Evolutionary conservation across 2,113 vertebrate genomes (phyloP).

Genomic region (Rhinoptilus africanus): DNA sequence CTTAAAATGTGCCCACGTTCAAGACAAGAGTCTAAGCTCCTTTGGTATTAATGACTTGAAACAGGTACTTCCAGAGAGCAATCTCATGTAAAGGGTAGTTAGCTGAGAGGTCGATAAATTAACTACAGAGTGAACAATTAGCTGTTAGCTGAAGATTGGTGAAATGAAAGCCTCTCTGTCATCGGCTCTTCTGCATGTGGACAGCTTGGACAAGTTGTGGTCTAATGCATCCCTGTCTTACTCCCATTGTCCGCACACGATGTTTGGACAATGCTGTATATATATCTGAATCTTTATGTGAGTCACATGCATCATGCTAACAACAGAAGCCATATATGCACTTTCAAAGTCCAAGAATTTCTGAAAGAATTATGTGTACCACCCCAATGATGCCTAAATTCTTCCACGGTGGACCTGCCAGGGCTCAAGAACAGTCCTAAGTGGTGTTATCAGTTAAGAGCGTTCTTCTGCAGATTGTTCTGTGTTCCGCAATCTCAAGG

Average conservation of each 20-base stretch:
- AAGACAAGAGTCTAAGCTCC: background rate
- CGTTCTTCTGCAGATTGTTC: background rate
- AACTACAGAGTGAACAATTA: background rate
- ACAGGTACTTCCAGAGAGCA: background rate
- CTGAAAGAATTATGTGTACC: background rate
- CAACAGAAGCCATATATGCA: background rate
- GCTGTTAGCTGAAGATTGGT: background rate
- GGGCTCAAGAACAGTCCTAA: background rate
- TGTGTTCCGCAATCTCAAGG: background rate
- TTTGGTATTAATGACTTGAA: background rate
- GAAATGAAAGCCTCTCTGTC: background rate
- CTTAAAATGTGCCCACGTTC: background rate
- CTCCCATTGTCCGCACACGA: accelerated
- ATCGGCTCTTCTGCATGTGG: background rate
- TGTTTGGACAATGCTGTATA: background rate
- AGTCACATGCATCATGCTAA: background rate
- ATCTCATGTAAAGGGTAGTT: background rate
- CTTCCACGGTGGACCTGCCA: background rate
- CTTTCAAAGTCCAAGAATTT: background rate
- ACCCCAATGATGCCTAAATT: background rate
- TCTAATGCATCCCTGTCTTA: background rate
- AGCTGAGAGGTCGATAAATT: background rate
- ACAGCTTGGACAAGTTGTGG: background rate
- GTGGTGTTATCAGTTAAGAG: background rate
- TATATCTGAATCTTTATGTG: background rate